A percentile compares a stretch with the other conserved stretches of the same genome.
phyloP scores from a whole-genome alignment of 2,797 vertebrate species.

The Sparus aurata region DNA sequence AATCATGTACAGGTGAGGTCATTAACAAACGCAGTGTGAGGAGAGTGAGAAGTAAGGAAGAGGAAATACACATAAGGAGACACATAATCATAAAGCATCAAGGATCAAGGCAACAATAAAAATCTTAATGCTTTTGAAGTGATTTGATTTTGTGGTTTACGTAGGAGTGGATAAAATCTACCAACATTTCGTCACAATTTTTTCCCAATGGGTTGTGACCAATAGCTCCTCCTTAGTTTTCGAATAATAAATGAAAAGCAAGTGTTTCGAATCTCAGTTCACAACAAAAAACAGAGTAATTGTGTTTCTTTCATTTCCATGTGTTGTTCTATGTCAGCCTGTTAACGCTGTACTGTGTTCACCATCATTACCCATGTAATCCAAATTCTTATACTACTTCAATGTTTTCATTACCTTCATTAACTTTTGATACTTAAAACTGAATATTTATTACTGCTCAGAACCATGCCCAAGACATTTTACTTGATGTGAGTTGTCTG shows the following conservation, averaged over 20 bases:
- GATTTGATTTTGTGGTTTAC: not conserved
- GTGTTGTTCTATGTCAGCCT: not conserved
- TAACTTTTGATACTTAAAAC: slow-evolving; percentile 48
- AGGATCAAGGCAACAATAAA: not conserved
- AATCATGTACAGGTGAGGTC: not conserved
- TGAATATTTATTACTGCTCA: slow-evolving; percentile 40
- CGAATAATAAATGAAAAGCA: slow-evolving; percentile 25
- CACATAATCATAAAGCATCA: not conserved
- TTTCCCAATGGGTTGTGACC: not conserved
- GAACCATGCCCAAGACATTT: slow-evolving; percentile 12
- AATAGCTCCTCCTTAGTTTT: not conserved
- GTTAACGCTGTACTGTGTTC: not conserved
- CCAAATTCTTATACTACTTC: slow-evolving; percentile 19
- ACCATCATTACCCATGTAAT: slow-evolving; percentile 23
- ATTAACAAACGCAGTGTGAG: not conserved
- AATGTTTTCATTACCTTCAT: slow-evolving; percentile 31
- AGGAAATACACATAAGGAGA: not conserved
- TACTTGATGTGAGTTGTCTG: slow-evolving; percentile 13
- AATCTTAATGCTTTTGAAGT: not conserved
- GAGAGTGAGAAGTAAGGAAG: too few relatives aligned
- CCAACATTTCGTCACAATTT: not conserved
- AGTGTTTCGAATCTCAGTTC: slow-evolving; percentile 2
- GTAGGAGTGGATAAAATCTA: not conserved
- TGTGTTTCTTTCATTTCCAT: slow-evolving; percentile 1
- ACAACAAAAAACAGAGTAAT: slow-evolving; percentile 4